Conservation (phyloP, 2,888 invertebrate genomes). For the Lycaena phlaeas region DNA sequence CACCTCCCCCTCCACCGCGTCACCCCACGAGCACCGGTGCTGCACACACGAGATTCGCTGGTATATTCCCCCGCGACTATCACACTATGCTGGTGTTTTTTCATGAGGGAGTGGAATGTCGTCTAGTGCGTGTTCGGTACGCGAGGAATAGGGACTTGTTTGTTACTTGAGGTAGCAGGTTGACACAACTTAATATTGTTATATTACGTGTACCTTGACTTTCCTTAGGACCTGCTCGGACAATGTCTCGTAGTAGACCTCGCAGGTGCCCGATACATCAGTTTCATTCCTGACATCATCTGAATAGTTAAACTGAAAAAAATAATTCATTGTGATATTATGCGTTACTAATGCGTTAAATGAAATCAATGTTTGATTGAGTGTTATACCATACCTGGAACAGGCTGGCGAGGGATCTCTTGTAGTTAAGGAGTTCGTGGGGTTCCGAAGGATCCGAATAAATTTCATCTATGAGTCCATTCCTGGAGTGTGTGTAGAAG, state of each 20-base stretch:
- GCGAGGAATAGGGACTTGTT: no score
- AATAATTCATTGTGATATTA: background rate
- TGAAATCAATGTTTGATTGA: background rate
- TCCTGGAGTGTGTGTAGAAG: slow-evolving; percentile 78
- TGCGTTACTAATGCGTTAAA: background rate
- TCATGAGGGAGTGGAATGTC: no score
- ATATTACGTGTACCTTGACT: slow-evolving; percentile 63
- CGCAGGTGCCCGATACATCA: slow-evolving; percentile 85
- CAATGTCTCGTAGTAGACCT: slow-evolving; percentile 75
- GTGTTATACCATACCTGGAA: slow-evolving; percentile 83
- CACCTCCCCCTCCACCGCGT: slow-evolving; percentile 23
- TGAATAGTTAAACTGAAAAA: slow-evolving; percentile 68
- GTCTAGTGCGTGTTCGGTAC: no score
- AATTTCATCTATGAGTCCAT: slow-evolving; percentile 75
- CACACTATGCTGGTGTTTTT: no score
- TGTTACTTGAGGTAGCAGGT: no score
- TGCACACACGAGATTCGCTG: background rate
- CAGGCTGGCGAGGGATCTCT: slow-evolving; percentile 88
- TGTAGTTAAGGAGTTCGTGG: slow-evolving; percentile 79
- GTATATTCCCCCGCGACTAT: background rate
- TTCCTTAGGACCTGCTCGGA: slow-evolving; percentile 76
- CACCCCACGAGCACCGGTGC: slow-evolving; percentile 27
- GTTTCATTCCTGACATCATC: slow-evolving; percentile 76
- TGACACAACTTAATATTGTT: background rate
- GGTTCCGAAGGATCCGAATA: slow-evolving; percentile 76